phyloP scores from a whole-genome alignment of 2,888 invertebrate genomes.

The Rhamnusium bicolor region DNA sequence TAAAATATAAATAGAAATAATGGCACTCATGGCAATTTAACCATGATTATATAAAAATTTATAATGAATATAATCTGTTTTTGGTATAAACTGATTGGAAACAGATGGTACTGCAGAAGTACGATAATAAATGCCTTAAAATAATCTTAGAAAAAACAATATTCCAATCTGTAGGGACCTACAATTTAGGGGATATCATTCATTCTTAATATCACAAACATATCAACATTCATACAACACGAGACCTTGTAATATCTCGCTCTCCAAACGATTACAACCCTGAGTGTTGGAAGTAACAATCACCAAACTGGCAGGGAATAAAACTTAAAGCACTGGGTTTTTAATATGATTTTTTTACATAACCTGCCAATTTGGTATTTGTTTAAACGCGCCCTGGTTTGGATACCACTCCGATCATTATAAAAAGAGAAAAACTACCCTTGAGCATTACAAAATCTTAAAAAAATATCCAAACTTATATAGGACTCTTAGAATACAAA shows the following conservation, averaged over 20 bases:
- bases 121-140: conserved; percentile 67
- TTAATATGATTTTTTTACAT: conserved; percentile 27
- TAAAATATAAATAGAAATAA: conserved; percentile 60
- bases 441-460: conserved; percentile 70
- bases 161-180: conserved; percentile 58
- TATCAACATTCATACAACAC: conserved; percentile 52
- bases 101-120: conserved; percentile 61
- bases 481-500: conserved; percentile 67
- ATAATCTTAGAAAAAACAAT: conserved; percentile 61
- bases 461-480: conserved; percentile 69
- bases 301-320: conserved; percentile 54
- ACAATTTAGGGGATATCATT: conserved; percentile 52
- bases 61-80: conserved; percentile 51
- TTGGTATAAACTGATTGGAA: conserved; percentile 64
- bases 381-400: conserved; percentile 56
- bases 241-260: conserved; percentile 48
- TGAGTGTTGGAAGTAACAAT: conserved; percentile 63
- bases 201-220: conserved; percentile 54
- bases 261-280: conserved; percentile 58
- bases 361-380: conserved; percentile 56
- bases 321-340: conserved; percentile 49
- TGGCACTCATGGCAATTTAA: conserved; percentile 64
- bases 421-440: conserved; percentile 57
- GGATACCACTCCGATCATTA: conserved; percentile 54
- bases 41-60: conserved; percentile 51